These are phyloP conservation scores for Brachycybe producta DNA, from an alignment of 2,888 invertebrate genomes.

Conservation along the genomic window DNA sequence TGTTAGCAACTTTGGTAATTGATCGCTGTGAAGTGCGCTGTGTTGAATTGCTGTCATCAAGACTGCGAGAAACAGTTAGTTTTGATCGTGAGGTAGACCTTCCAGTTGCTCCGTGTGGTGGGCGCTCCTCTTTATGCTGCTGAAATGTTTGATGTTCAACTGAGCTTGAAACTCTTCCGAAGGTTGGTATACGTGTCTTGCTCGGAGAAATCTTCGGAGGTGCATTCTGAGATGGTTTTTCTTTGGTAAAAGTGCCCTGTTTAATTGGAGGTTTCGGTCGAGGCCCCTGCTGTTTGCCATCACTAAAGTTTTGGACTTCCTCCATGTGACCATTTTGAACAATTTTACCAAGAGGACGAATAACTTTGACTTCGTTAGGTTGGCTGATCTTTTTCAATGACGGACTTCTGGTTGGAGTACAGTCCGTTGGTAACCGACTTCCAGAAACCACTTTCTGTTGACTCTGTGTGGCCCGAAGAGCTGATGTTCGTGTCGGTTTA, in stretches of 20 bases:
- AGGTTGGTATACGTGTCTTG: slow-evolving; percentile 17
- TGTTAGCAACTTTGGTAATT: not conserved
- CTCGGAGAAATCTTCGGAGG: slow-evolving; percentile 21
- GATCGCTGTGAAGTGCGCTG: not conserved
- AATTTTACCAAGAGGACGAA: not conserved
- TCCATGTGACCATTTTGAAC: no score
- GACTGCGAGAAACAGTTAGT: not conserved
- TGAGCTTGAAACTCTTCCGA: slow-evolving; percentile 20
- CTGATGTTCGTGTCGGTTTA: slow-evolving; percentile 28
- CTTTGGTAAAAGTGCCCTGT: slow-evolving; percentile 86
- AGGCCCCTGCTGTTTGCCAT: not conserved
- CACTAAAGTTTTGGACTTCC: not conserved
- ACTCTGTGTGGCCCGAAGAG: slow-evolving; percentile 25
- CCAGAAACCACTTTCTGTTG: slow-evolving; percentile 15
- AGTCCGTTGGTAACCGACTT: not conserved
- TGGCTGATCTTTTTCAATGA: not conserved
- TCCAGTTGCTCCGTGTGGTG: not conserved
- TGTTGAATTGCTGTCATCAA: slow-evolving; percentile 5
- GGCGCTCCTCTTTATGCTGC: slow-evolving; percentile 5
- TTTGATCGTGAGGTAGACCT: not conserved
- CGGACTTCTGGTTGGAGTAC: not conserved
- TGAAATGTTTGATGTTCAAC: slow-evolving; percentile 1
- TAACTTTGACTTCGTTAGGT: not conserved
- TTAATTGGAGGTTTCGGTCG: slow-evolving; percentile 51
- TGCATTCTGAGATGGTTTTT: slow-evolving; percentile 34